These are phyloP conservation scores for Epinephelus moara DNA, from an alignment of 2,113 vertebrate genomes.

Conservation along the genomic window DNA sequence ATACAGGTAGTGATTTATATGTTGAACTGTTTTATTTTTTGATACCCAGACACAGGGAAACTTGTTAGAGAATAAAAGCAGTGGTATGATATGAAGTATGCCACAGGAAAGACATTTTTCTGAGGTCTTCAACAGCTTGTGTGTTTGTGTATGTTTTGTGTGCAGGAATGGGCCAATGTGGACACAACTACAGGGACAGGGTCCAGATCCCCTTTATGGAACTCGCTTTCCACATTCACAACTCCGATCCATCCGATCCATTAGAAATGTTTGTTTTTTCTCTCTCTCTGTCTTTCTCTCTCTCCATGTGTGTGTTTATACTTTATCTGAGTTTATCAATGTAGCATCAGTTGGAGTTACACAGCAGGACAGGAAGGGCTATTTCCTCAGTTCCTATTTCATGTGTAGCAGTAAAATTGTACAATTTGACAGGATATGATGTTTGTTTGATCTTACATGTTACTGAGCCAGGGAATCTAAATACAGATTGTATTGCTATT, in stretches of 20 bases:
- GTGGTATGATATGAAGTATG: slow-evolving; percentile 3
- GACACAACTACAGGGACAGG: slow-evolving; percentile 26
- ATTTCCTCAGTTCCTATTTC: slow-evolving; percentile 63
- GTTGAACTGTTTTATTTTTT: too few relatives aligned
- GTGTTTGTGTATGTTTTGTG: slow-evolving; percentile 38
- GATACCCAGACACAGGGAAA: background rate
- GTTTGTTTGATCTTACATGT: slow-evolving; percentile 50
- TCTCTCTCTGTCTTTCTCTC: slow-evolving; percentile 25
- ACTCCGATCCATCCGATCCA: slow-evolving; percentile 39
- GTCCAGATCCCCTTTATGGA: slow-evolving; percentile 62
- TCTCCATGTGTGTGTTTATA: slow-evolving; percentile 16
- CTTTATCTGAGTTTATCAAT: slow-evolving; percentile 46
- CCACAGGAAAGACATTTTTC: slow-evolving; percentile 24
- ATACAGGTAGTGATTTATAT: background rate
- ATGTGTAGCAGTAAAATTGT: slow-evolving; percentile 35
- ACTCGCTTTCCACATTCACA: slow-evolving; percentile 71
- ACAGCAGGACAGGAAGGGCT: slow-evolving; percentile 63
- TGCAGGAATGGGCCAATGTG: slow-evolving; percentile 67
- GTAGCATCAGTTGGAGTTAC: slow-evolving; percentile 48
- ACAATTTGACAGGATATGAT: slow-evolving; percentile 49
- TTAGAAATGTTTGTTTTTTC: slow-evolving; percentile 45
- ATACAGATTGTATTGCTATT: slow-evolving; percentile 30
- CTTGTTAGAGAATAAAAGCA: slow-evolving; percentile 11
- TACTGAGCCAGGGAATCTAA: slow-evolving; percentile 27
- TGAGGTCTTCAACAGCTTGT: slow-evolving; percentile 31